Percentiles rank a stretch among this genome's conserved stretches.
These are phyloP conservation scores for Ochlodes sylvanus DNA, from an alignment of 2,888 invertebrate species.

Conservation along the genomic window DNA sequence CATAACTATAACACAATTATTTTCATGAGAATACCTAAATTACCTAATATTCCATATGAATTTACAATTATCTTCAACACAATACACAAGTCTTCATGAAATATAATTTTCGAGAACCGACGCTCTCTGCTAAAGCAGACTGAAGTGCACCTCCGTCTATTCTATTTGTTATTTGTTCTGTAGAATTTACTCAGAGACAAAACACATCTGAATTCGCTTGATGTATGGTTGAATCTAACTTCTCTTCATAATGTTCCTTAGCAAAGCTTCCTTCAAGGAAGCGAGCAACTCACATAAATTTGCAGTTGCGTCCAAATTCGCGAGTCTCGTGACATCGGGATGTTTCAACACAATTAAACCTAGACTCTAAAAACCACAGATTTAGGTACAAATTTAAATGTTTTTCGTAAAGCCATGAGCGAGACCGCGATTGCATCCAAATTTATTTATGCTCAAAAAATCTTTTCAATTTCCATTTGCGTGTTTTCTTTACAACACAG, in stretches of 20 bases:
- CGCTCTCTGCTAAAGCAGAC: background rate
- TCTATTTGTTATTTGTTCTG: slow-evolving; percentile 13
- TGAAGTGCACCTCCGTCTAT: slow-evolving; percentile 4
- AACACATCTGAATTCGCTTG: slow-evolving; percentile 39
- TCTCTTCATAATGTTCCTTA: slow-evolving; percentile 36
- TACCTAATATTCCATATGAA: background rate
- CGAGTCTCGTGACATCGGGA: background rate
- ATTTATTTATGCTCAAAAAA: slow-evolving; percentile 33
- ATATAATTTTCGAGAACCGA: background rate
- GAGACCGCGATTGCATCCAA: slow-evolving; percentile 28
- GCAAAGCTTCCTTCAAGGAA: slow-evolving; percentile 36
- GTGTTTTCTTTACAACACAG: slow-evolving; percentile 9
- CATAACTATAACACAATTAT: no score
- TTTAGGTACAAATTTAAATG: slow-evolving; percentile 13
- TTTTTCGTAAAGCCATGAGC: slow-evolving; percentile 12
- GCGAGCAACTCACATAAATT: slow-evolving; percentile 33
- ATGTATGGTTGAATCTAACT: slow-evolving; percentile 40
- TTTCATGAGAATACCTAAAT: no score
- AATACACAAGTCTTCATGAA: background rate
- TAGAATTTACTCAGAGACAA: slow-evolving; percentile 23
- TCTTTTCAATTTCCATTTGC: slow-evolving; percentile 16
- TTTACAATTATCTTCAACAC: background rate
- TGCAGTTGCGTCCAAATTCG: slow-evolving; percentile 29
- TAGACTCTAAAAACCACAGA: slow-evolving; percentile 13
- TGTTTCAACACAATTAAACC: slow-evolving; percentile 21